Evolutionary conservation across 2,797 vertebrate genomes (phyloP).

Genomic region (Chelidonichthys spinosus): DNA sequence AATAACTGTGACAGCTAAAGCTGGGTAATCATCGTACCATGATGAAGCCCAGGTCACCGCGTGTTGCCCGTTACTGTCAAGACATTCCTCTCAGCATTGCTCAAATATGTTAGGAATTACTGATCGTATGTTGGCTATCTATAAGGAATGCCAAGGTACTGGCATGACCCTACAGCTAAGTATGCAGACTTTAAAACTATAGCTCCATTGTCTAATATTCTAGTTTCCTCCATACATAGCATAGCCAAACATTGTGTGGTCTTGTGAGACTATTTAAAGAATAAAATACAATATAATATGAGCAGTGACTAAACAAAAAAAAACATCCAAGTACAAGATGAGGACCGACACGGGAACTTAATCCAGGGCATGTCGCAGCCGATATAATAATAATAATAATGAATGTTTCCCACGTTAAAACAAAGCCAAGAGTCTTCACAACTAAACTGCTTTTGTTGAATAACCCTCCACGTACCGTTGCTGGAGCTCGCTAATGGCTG

Average conservation of each 20-base stretch:
- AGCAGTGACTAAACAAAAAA: slow-evolving; percentile 4
- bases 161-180: neutral
- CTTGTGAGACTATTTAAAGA: neutral
- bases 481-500: neutral
- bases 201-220: neutral
- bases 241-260: too few species aligned
- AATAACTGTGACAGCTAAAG: slow-evolving; percentile 27
- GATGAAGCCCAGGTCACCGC: slow-evolving; percentile 4
- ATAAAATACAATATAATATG: neutral
- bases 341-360: slow-evolving; percentile 14
- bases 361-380: slow-evolving; percentile 16
- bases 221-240: neutral
- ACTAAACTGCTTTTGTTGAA: neutral
- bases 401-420: neutral
- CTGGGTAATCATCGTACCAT: slow-evolving; percentile 11
- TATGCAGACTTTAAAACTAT: neutral
- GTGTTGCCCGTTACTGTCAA: slow-evolving; percentile 5
- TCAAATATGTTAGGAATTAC: slow-evolving; percentile 26
- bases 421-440: neutral
- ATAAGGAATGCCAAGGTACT: slow-evolving; percentile 6
- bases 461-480: neutral
- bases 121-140: neutral
- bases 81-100: neutral
- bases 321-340: neutral
- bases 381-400: slow-evolving; percentile 13